These are phyloP conservation scores for Xanthorhoe designata DNA, from an alignment of 2,888 invertebrate genomes.

Conservation along the genomic window DNA sequence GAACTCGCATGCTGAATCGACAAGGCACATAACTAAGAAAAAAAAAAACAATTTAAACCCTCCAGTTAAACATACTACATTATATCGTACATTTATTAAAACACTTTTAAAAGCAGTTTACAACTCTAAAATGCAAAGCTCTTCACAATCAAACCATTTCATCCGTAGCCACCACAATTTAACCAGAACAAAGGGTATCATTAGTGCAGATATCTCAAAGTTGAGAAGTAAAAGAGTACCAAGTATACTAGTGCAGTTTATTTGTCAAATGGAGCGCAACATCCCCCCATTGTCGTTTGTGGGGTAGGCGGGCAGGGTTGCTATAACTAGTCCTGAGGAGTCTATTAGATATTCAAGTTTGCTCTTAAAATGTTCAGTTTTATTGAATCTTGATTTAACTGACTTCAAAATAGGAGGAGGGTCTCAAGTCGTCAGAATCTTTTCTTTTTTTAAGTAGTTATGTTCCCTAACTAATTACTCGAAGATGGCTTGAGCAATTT, in stretches of 20 bases:
- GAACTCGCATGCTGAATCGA: too few species aligned
- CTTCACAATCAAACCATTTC: slow-evolving; percentile 3
- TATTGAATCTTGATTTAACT: background rate
- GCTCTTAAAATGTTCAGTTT: background rate
- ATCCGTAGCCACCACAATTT: slow-evolving; percentile 3
- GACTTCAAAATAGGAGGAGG: too few species aligned
- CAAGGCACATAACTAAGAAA: too few species aligned
- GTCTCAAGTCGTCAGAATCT: too few species aligned
- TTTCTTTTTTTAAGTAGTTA: too few species aligned
- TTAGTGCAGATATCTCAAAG: slow-evolving; percentile 41
- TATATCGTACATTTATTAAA: background rate
- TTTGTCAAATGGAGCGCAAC: slow-evolving; percentile 74
- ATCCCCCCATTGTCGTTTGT: slow-evolving; percentile 62
- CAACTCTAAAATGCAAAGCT: slow-evolving; percentile 2
- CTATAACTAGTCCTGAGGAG: slow-evolving; percentile 53
- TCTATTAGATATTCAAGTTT: background rate
- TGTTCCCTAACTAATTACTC: too few species aligned
- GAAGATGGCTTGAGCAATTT: too few species aligned
- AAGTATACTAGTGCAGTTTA: slow-evolving; percentile 64
- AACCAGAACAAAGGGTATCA: slow-evolving; percentile 19
- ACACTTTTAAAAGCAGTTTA: background rate
- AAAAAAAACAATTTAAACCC: too few species aligned
- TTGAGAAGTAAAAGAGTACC: slow-evolving; percentile 39
- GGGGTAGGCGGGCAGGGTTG: slow-evolving; percentile 58
- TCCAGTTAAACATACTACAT: background rate